These are phyloP conservation scores for Coregonus suidteri DNA, from an alignment of 2,797 vertebrate genomes.

Conservation along the genomic window DNA sequence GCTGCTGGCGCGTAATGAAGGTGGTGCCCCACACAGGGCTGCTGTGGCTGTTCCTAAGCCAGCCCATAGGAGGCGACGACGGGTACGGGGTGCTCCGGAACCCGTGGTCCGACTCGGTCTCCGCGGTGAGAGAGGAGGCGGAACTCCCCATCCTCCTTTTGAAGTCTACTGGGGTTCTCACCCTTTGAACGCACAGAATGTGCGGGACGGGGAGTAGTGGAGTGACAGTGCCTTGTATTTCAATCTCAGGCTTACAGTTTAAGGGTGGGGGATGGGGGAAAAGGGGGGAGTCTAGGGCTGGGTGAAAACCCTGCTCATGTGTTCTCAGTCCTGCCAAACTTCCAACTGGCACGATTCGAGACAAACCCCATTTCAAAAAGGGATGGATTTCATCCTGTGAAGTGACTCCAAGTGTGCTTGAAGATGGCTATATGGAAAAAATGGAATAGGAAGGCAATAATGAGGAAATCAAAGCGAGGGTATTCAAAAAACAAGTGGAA, in stretches of 20 bases:
- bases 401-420: not conserved
- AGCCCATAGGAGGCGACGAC: conserved; percentile 83
- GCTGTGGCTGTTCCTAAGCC: conserved; percentile 89
- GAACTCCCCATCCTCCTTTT: conserved; percentile 89
- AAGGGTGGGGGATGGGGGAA: not conserved
- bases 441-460: conserved; percentile 20
- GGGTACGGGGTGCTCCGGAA: conserved; percentile 84
- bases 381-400: not conserved
- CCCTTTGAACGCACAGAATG: not conserved
- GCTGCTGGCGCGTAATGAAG: conserved; percentile 89
- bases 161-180: not conserved
- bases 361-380: conserved; percentile 22
- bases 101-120: conserved; percentile 95
- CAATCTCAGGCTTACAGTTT: not conserved
- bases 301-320: conserved; percentile 18
- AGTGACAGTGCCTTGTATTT: not conserved
- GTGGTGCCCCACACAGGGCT: conserved; percentile 89
- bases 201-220: not conserved
- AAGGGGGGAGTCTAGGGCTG: conserved; percentile 3
- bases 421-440: not conserved
- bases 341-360: conserved; percentile 15
- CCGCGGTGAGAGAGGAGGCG: conserved; percentile 91
- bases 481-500: conserved; percentile 22
- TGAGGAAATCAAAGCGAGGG: conserved; percentile 21
- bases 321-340: conserved; percentile 23